A percentile compares a stretch with the other conserved stretches of the same genome.
phyloP scores from a whole-genome alignment of 2,888 invertebrate genomes.

The Leistus spinibarbis region DNA sequence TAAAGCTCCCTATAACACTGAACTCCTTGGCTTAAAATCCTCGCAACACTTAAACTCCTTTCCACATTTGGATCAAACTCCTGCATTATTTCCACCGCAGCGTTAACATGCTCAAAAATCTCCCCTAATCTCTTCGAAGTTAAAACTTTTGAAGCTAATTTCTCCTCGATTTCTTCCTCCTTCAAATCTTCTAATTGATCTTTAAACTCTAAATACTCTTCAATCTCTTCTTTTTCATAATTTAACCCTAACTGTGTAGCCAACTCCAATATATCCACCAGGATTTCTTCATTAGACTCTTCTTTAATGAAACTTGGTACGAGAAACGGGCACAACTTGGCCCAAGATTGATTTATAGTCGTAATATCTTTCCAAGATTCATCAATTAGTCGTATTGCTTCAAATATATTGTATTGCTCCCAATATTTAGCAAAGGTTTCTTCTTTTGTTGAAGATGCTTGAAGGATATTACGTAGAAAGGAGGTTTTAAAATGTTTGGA shows the following conservation, averaged over 20 bases:
- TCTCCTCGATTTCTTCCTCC: neutral
- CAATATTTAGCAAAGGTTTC: slow-evolving; percentile 21
- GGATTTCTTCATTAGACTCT: neutral
- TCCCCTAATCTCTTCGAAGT: neutral
- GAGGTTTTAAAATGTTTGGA: slow-evolving; percentile 3
- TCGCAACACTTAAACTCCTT: neutral
- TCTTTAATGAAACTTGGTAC: neutral
- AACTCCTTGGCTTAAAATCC: neutral
- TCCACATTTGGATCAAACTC: neutral
- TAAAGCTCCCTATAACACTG: neutral
- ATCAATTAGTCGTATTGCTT: slow-evolving; percentile 37
- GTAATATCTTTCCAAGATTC: slow-evolving; percentile 39
- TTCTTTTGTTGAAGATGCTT: slow-evolving; percentile 24
- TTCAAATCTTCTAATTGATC: neutral
- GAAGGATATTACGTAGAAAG: slow-evolving; percentile 32
- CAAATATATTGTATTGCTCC: slow-evolving; percentile 40
- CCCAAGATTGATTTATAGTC: slow-evolving; percentile 1
- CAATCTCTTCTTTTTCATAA: neutral
- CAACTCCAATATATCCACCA: neutral
- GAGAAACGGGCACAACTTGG: neutral
- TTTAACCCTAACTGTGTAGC: neutral
- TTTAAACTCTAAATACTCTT: neutral
- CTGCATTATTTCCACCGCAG: neutral
- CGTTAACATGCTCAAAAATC: neutral
- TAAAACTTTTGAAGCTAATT: neutral